phyloP scores from a whole-genome alignment of 2,113 vertebrate genomes.

The Atlantisia rogersi region DNA sequence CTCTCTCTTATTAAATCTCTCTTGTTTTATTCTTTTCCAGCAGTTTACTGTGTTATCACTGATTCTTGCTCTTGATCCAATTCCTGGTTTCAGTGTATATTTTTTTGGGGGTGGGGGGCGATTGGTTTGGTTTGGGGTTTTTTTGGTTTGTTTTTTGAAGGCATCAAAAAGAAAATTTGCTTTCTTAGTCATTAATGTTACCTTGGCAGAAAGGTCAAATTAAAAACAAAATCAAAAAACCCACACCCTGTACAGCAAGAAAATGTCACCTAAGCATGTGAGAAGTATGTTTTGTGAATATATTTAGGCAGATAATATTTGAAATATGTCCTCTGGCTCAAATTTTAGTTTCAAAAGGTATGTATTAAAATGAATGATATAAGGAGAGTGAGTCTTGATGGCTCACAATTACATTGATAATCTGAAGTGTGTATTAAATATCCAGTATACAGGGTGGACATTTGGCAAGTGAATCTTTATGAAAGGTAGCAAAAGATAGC shows the following conservation, averaged over 20 bases:
- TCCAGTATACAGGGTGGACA: background rate
- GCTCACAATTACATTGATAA: background rate
- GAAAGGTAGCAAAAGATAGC: background rate
- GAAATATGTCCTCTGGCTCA: background rate
- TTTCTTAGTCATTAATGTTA: background rate
- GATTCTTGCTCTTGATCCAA: background rate
- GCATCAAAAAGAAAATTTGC: background rate
- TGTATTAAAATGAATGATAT: background rate
- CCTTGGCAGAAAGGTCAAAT: background rate
- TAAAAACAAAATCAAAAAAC: background rate
- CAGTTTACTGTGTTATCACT: background rate
- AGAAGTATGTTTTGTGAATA: background rate
- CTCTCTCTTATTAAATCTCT: too few species aligned
- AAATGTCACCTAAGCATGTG: background rate
- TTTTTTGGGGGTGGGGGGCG: too few species aligned
- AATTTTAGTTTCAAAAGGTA: background rate
- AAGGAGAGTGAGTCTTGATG: background rate
- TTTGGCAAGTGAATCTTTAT: rapidly evolving
- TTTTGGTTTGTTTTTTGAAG: background rate
- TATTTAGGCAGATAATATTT: background rate
- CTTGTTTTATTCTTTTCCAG: background rate
- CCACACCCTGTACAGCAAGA: background rate
- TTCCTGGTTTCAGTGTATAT: background rate
- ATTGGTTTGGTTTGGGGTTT: too few species aligned
- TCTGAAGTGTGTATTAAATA: background rate